Conservation (phyloP, 2,888 invertebrate genomes). For the Oeneis ivallda region DNA sequence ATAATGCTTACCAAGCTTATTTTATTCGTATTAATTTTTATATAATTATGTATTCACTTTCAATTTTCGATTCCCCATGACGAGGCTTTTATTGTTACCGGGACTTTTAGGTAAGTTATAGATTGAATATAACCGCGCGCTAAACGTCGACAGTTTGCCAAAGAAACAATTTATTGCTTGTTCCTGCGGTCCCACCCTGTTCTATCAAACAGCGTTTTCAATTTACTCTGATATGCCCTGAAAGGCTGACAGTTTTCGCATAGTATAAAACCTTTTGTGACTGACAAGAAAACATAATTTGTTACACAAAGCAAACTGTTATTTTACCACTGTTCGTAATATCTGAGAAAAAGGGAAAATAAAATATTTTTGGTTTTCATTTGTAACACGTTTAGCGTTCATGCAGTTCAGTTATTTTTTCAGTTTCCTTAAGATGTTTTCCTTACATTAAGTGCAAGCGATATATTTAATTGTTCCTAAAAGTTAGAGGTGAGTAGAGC, state of each 20-base stretch:
- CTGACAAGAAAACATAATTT: not conserved
- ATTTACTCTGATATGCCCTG: not conserved
- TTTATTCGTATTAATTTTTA: too few relatives aligned
- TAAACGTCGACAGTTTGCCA: not conserved
- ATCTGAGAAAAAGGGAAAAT: not conserved
- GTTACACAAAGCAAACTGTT: not conserved
- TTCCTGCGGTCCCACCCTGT: not conserved
- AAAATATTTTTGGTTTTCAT: not conserved
- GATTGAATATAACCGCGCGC: too few relatives aligned
- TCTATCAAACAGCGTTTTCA: conserved; percentile 3
- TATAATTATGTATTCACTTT: too few relatives aligned
- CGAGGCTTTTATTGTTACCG: not conserved
- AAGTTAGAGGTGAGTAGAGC: too few relatives aligned
- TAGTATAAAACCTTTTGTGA: conserved; percentile 1
- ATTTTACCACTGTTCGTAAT: not conserved
- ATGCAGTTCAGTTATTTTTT: not conserved
- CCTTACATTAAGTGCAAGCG: too few relatives aligned
- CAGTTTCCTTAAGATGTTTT: too few relatives aligned
- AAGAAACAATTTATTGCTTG: not conserved
- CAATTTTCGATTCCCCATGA: not conserved
- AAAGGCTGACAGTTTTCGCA: conserved; percentile 1
- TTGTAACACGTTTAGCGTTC: not conserved
- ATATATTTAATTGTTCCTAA: too few relatives aligned
- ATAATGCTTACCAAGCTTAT: too few relatives aligned
- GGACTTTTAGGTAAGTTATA: too few relatives aligned